phyloP scores from a whole-genome alignment of 2,113 vertebrate species.

The Bos indicus region DNA sequence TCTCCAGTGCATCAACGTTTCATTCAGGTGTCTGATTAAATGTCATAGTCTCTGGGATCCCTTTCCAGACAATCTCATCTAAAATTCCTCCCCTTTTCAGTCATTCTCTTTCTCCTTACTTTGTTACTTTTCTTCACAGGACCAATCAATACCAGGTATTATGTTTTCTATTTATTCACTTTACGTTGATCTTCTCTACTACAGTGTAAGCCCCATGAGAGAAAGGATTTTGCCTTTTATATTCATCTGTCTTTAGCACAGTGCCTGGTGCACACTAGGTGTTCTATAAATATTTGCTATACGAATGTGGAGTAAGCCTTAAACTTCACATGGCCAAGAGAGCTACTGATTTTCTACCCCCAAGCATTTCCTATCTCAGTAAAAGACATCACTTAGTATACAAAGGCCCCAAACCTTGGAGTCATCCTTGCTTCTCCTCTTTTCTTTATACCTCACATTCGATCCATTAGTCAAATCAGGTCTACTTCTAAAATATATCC shows the following conservation, averaged over 20 bases:
- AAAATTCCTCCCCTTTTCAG: not conserved
- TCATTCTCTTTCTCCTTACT: not conserved
- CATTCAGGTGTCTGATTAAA: not conserved
- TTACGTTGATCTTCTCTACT: not conserved
- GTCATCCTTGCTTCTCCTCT: not conserved
- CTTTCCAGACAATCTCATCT: not conserved
- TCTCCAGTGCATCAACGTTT: not conserved
- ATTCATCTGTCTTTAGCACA: not conserved
- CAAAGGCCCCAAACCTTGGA: not conserved
- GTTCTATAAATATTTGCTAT: not conserved
- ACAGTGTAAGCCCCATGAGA: not conserved
- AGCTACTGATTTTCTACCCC: not conserved
- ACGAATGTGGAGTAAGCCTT: not conserved
- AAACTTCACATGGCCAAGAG: not conserved
- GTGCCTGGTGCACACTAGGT: not conserved
- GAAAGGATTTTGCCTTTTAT: not conserved
- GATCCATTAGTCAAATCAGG: not conserved
- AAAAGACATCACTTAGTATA: not conserved
- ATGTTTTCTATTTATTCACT: not conserved
- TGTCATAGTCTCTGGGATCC: not conserved
- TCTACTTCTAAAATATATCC: not conserved
- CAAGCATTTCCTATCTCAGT: not conserved
- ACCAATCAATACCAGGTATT: not conserved
- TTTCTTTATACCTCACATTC: not conserved
- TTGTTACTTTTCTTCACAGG: not conserved